Evolutionary conservation across 1,140 invertebrate species (phyloP), one percentile per base, ranked within the genome.

Genomic region (Leptinotarsa undecemlineata): DNA sequence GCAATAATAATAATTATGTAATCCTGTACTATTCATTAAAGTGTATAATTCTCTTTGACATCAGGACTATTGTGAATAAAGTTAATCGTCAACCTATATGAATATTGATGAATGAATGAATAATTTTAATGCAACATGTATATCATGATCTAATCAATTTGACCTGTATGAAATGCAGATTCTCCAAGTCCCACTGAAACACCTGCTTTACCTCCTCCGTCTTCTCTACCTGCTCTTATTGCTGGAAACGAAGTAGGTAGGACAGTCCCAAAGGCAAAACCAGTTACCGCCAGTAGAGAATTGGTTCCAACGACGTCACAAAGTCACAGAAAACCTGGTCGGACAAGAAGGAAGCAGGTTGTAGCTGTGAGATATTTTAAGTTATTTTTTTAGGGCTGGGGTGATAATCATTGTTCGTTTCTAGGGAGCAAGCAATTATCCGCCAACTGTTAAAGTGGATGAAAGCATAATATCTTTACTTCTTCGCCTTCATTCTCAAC

Each of bases 401-500:
- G 33, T 68, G n/a, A 21, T 42, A 33, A 57, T 47, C 17, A 48
- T 42, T 69, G 17, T 57, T 47, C 4, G 60, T 72, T 73, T 76
- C 21, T 62, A 80, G 79, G 75, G 73, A 17, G 68, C 48, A 21
- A 72, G 72, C 14, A 71, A 77, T 23, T 81, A 79, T 72, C 87
- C 89, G 64, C 88, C 90, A 17, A 86, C 88, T 66, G 87, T 92
- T 0, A 88, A 90, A 72, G 88, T 95, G 19, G 94, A 96, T 79
- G 96, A 98, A 85, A 97, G 95, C 74, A 95, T 98, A 69, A 91
- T 98, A 76, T 96, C 96, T 0, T 86, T 98, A 51, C 86, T 99
- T 23, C 87, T 98, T 13, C 97, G 96, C 85, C 87, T 98, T n/a
- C 96, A 98, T 85, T 95, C 95, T 0, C 96, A 98, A 83, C 86